Conservation (phyloP, 2,113 vertebrate genomes). For the Melanostigma gelatinosum region DNA sequence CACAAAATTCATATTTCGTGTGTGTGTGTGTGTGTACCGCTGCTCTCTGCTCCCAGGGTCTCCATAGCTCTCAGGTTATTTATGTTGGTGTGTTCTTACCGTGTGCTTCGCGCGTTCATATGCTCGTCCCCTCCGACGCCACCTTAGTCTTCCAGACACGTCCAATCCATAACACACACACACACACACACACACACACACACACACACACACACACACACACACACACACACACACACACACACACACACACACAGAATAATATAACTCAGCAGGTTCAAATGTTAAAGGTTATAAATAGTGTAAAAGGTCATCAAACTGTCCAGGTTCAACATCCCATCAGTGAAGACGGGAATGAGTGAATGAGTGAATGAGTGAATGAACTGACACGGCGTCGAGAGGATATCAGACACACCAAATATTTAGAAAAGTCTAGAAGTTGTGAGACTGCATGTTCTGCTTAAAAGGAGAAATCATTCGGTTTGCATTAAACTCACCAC, state of each 20-base stretch:
- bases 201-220: no score
- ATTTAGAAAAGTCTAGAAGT: conserved; percentile 14
- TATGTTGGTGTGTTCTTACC: conserved; percentile 64
- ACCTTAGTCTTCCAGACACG: conserved; percentile 78
- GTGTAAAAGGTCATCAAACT: neutral
- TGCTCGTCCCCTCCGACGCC: conserved; percentile 60
- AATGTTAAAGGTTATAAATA: conserved; percentile 15
- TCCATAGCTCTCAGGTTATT: conserved; percentile 83
- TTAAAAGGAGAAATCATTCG: conserved; percentile 51
- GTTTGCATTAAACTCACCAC: conserved; percentile 40
- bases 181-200: no score
- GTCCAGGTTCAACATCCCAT: conserved; percentile 28
- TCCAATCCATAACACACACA: conserved; percentile 22
- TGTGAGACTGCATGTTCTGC: conserved; percentile 68
- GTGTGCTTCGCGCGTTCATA: conserved; percentile 44
- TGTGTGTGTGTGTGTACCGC: conserved; percentile 24
- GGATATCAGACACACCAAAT: conserved; percentile 34
- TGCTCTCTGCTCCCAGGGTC: conserved; percentile 75
- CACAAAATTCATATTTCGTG: conserved; percentile 1
- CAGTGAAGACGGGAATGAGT: neutral
- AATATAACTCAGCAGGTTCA: conserved; percentile 23
- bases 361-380: conserved; percentile 15
- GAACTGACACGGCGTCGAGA: conserved; percentile 10
- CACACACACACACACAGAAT: neutral
- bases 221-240: no score